Evolutionary conservation across 2,888 invertebrate genomes (phyloP).

Genomic region (Drosophila anomelani): DNA sequence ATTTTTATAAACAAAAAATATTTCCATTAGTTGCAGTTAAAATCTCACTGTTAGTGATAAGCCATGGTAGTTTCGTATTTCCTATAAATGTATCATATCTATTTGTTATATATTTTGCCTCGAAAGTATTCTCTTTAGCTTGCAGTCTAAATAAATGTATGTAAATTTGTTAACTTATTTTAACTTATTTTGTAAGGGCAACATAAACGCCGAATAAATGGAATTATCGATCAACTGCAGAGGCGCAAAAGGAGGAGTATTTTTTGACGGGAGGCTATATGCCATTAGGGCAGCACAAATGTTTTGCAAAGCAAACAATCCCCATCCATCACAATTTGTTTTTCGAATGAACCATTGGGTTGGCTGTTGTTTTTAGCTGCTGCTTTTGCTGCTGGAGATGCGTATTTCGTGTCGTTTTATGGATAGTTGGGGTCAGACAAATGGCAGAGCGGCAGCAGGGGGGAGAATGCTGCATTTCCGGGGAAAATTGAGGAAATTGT

Average conservation of each 20-base stretch:
- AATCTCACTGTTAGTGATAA: too few relatives aligned
- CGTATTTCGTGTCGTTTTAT: slow-evolving; percentile 46
- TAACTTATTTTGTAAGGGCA: slow-evolving; percentile 57
- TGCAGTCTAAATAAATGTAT: slow-evolving; percentile 48
- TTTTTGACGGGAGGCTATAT: slow-evolving; percentile 4
- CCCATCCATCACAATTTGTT: slow-evolving; percentile 75
- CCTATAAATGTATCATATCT: too few relatives aligned
- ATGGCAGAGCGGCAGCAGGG: neutral
- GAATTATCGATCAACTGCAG: slow-evolving; percentile 25
- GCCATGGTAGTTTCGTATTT: too few relatives aligned
- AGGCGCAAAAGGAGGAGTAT: neutral
- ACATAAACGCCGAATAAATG: slow-evolving; percentile 41
- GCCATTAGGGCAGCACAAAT: slow-evolving; percentile 58
- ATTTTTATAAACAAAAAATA: neutral
- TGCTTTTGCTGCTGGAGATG: slow-evolving; percentile 32
- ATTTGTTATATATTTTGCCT: too few relatives aligned
- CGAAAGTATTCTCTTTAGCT: neutral
- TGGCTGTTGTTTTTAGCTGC: slow-evolving; percentile 34
- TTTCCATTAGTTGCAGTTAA: too few relatives aligned
- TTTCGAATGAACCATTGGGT: slow-evolving; percentile 52
- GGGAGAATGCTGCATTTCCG: slow-evolving; percentile 21
- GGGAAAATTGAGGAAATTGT: slow-evolving; percentile 59
- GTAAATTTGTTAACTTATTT: slow-evolving; percentile 61
- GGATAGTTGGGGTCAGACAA: slow-evolving; percentile 1
- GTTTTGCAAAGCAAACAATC: slow-evolving; percentile 69